Percentiles rank a stretch among this genome's conserved stretches.
These are phyloP conservation scores for Ctenosaura bakeri DNA, from an alignment of 2,797 vertebrate genomes.

Conservation along the genomic window DNA sequence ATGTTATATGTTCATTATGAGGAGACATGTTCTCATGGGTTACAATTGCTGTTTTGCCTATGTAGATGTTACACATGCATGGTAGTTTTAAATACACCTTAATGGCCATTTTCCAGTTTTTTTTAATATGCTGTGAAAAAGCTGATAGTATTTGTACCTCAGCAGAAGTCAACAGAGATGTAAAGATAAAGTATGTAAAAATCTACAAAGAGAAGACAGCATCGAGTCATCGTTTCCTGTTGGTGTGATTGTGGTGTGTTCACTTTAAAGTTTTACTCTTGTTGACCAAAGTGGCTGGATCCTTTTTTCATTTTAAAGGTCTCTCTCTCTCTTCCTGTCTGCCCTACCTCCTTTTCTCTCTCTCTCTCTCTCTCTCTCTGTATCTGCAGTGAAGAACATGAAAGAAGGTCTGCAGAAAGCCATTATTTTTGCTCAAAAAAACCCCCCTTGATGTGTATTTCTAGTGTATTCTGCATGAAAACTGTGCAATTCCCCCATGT, in stretches of 20 bases:
- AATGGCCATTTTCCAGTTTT: constrained; percentile 35
- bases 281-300: neutral
- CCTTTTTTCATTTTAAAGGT: neutral
- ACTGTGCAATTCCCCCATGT: no score
- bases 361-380: neutral
- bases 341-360: no score
- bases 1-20: neutral
- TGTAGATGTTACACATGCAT: neutral
- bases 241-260: neutral
- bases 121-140: constrained; percentile 19
- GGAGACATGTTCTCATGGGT: neutral
- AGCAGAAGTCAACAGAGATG: neutral
- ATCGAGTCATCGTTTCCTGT: fast-evolving
- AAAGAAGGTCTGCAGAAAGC: neutral
- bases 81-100: neutral
- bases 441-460: no score
- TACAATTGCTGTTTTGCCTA: neutral
- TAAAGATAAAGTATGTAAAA: fast-evolving
- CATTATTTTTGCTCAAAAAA: no score
- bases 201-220: neutral
- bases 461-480: no score
- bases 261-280: neutral
- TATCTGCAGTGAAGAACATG: neutral
- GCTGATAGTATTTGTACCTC: neutral
- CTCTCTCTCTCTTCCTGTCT: no score